Percentiles rank a stretch among this genome's conserved stretches.
Evolutionary conservation across 1,140 invertebrate genomes (phyloP).

Genomic region (Homalodisca vitripennis): DNA sequence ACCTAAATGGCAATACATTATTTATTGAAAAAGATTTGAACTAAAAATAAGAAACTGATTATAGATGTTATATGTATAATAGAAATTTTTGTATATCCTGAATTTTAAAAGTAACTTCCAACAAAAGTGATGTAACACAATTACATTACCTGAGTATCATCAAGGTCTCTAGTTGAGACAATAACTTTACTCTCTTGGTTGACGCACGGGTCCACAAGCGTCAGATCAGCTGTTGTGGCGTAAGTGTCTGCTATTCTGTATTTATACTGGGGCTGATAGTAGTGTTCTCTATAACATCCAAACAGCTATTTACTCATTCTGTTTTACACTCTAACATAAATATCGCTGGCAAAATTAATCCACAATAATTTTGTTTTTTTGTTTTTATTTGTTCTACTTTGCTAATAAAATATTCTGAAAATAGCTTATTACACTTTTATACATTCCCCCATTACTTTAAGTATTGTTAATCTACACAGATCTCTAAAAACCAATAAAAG

Average conservation of each 20-base stretch:
- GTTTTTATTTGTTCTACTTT: too few relatives aligned
- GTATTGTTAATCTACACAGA: too few relatives aligned
- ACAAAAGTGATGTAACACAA: background rate
- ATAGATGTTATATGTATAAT: background rate
- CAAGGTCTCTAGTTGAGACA: background rate
- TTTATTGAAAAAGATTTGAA: background rate
- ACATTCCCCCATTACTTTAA: too few relatives aligned
- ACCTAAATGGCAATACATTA: background rate
- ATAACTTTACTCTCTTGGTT: background rate
- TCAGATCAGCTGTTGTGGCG: constrained; percentile 2
- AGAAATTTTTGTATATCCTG: background rate
- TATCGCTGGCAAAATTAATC: too few relatives aligned
- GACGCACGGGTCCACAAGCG: background rate
- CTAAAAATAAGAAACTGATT: background rate
- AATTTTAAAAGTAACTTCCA: background rate
- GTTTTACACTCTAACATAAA: too few relatives aligned
- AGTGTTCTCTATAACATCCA: constrained; percentile 3
- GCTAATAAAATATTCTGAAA: too few relatives aligned
- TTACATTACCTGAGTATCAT: constrained; percentile 6
- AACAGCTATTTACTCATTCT: too few relatives aligned
- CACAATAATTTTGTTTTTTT: too few relatives aligned
- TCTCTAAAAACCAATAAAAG: too few relatives aligned
- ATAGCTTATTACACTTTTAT: too few relatives aligned
- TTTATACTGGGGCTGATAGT: background rate
- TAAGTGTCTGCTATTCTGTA: constrained; percentile 1